Base-by-base conservation (phyloP, 2,888 invertebrate species). In the Drosophila vallismaia region DNA sequence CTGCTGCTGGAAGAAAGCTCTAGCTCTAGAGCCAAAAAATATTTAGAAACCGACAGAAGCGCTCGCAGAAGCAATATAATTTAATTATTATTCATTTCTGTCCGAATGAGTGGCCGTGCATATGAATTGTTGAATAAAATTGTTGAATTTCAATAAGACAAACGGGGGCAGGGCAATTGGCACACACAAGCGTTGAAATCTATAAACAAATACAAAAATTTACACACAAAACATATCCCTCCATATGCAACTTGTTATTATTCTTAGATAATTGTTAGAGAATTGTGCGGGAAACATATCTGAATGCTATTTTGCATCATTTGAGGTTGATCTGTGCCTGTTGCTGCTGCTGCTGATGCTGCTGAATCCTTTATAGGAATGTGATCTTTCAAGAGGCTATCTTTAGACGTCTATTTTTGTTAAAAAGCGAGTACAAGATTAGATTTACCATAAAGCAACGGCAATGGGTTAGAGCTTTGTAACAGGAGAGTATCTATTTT, bases 1-100 rank as follows among this genome's bases (percentile, higher is more conserved):
- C 86, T 84, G 86, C 86, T 42, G 46, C 45, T 54, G 54, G 53
- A 55, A 71, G 69, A 75, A 68, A 77, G 64, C 68, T 59, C 55
- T 19, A 19, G 19, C 45, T 28, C 28, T 28, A 51, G 55, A 68
- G 33, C 40, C 19, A 19, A 31, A 28, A 70, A 73, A 73, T 74
- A 69, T 85, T 71, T 70, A 62, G 52, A 71, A 68, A 29, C 19
- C n/a, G 40, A 12, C 10, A 19, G 19, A 19, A 19, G 19, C 19
- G 19, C 19, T 19, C 19, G 19, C n/a, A 24, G 10, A 19, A 50
- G 75, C 64, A 74, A 71, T 79, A 59, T 64, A 67, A 67, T 63
- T 70, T 51, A 60, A 78, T 74, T 76, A 64, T 60, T 74, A 77
- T 75, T 72, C 58, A 67, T 70, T 70, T 67, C 69, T 52, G 45